Evolutionary conservation across 2,888 invertebrate species (phyloP).

Genomic region (Agrotis exclamationis): DNA sequence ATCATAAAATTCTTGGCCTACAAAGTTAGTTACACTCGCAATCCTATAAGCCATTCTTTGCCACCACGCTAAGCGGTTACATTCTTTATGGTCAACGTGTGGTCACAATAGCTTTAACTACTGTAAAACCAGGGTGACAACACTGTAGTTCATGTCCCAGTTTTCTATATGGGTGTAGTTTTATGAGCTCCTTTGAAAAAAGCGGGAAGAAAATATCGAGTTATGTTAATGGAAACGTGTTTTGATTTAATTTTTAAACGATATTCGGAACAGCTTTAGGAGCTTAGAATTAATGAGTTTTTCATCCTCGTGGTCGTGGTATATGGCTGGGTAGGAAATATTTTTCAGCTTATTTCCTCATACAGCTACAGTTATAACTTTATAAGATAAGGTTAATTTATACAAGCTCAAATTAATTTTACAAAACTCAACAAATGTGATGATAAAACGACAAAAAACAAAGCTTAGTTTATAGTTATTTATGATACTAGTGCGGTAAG

Average conservation of each 20-base stretch:
- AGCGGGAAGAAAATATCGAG: slow-evolving; percentile 19
- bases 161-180: slow-evolving; percentile 15
- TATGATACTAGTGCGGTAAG: too few relatives aligned
- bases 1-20: background rate
- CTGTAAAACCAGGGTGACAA: slow-evolving; percentile 13
- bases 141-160: background rate
- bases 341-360: background rate
- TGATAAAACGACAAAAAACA: too few relatives aligned
- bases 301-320: background rate
- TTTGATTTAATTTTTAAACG: slow-evolving; percentile 45
- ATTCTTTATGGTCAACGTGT: slow-evolving; percentile 10
- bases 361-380: background rate
- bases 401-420: background rate
- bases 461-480: too few relatives aligned
- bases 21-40: slow-evolving; percentile 5
- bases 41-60: slow-evolving; percentile 31
- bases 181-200: slow-evolving; percentile 26
- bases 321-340: background rate
- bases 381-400: background rate
- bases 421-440: too few relatives aligned
- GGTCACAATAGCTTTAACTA: slow-evolving; percentile 3
- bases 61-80: slow-evolving; percentile 20
- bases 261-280: slow-evolving; percentile 10
- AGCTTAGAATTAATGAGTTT: slow-evolving; percentile 25
- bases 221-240: slow-evolving; percentile 50